Conservation (phyloP, 2,888 invertebrate genomes). For the Hydropsyche betteni region DNA sequence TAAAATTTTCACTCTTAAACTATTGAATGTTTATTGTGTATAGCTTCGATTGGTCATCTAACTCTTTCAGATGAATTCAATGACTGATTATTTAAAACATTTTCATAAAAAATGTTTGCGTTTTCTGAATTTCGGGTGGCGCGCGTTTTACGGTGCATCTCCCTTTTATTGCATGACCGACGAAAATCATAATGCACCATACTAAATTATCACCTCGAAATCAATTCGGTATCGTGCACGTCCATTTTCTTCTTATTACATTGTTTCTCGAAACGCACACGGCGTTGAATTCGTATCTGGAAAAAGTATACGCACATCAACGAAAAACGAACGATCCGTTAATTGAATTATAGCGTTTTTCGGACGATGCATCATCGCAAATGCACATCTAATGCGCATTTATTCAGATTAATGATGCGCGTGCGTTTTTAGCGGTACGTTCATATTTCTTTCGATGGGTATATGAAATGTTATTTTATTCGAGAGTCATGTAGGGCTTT, state of each 20-base stretch:
- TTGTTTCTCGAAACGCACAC: slow-evolving; percentile 11
- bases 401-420: no score
- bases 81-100: neutral
- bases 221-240: slow-evolving; percentile 42
- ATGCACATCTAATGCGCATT: no score
- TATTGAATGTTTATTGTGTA: no score
- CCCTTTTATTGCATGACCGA: slow-evolving; percentile 49
- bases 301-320: neutral
- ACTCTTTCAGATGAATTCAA: no score
- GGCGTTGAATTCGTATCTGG: neutral
- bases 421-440: no score
- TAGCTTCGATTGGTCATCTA: no score
- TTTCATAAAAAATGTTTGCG: slow-evolving; percentile 2
- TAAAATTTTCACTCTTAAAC: no score
- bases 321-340: neutral
- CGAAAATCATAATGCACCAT: slow-evolving; percentile 44
- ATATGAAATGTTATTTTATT: no score
- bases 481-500: no score
- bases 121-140: slow-evolving; percentile 4
- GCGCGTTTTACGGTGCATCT: slow-evolving; percentile 27
- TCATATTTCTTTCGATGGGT: no score
- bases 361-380: no score
- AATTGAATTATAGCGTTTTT: slow-evolving; percentile 12
- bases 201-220: slow-evolving; percentile 50
- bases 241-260: slow-evolving; percentile 36